Base-by-base conservation (phyloP, 2,888 invertebrate genomes). In the Andrena chrysosceles region DNA sequence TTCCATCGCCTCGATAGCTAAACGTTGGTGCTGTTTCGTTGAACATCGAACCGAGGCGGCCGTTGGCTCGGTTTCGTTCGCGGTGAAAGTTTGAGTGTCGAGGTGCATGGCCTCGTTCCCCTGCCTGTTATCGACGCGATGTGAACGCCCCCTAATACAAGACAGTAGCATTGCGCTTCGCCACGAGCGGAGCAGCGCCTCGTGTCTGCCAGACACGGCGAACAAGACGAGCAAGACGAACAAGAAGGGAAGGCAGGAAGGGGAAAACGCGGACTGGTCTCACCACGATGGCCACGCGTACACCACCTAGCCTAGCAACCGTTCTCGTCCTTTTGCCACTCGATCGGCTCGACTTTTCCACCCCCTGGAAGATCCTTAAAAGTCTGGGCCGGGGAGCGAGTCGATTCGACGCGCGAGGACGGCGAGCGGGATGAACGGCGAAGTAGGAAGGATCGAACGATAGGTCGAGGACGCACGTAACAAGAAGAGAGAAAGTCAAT, bases 91-190 rank as follows among this genome's bases (percentile, higher is more conserved):
- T 83, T 63, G 84, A 73, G 79, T 68, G 78, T 75, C 75, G 77
- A 78, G 74, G 83, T 82, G 84, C 86, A 83, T 89, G 90, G 89
- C 89, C 90, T 90, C 91, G 87, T 90, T 90, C 83, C 54, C 59
- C 75, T 76, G 35, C 73, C 79, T 81, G 74, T 89, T 83, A 81
- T 84, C 85, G 78, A 67, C 81, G 59, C 82, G 75, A 75, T 84
- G 83, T 86, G 88, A 88, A 89, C 81, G 89, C 64, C 74, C 77
- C 88, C 78, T 88, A 88, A 88, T 78, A 59, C 73, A 83, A 88
- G 85, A 86, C 86, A 70, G 86, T 86, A 86, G 88, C 87, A 60
- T 84, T 72, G 81, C 81, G 84, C 81, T 73, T 84, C 74, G 79
- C 77, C 48, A 49, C 52, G 79, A 70, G 63, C 67, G 78, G 68